Evolutionary conservation across 1,140 invertebrate genomes (phyloP).

Genomic region (Drosophila murphyi): DNA sequence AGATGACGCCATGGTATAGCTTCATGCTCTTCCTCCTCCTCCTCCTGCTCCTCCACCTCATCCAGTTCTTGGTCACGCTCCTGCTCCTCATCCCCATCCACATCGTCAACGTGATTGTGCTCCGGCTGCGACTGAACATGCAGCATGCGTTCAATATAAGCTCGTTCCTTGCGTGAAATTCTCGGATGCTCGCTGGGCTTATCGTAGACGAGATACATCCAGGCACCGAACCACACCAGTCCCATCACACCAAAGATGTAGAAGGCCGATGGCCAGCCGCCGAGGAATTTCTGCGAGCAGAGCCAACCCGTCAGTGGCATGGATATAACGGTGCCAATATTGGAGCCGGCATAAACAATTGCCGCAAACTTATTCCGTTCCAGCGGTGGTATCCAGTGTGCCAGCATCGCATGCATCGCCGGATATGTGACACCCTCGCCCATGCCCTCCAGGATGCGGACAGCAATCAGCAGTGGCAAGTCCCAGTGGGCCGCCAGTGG

Average conservation of each 20-base stretch:
- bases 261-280: slow-evolving; percentile 92
- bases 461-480: slow-evolving; percentile 89
- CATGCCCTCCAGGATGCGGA: slow-evolving; percentile 93
- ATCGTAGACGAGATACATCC: slow-evolving; percentile 90
- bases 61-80: background rate
- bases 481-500: slow-evolving; percentile 90
- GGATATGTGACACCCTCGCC: slow-evolving; percentile 94
- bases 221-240: slow-evolving; percentile 92
- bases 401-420: slow-evolving; percentile 92
- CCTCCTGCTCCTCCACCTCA: background rate
- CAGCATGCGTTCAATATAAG: slow-evolving; percentile 88
- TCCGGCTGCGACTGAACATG: slow-evolving; percentile 62
- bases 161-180: slow-evolving; percentile 89
- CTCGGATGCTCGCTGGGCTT: slow-evolving; percentile 91
- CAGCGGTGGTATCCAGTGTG: slow-evolving; percentile 92
- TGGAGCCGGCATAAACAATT: slow-evolving; percentile 90
- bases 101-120: background rate
- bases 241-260: slow-evolving; percentile 91
- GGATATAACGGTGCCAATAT: slow-evolving; percentile 90
- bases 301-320: slow-evolving; percentile 90
- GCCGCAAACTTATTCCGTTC: slow-evolving; percentile 93
- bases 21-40: slow-evolving; percentile 5
- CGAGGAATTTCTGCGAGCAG: slow-evolving; percentile 88
- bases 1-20: slow-evolving; percentile 90
- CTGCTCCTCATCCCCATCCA: background rate